These are phyloP conservation scores for Plemyria rubiginata DNA, from an alignment of 2,888 invertebrate species.

Conservation along the genomic window DNA sequence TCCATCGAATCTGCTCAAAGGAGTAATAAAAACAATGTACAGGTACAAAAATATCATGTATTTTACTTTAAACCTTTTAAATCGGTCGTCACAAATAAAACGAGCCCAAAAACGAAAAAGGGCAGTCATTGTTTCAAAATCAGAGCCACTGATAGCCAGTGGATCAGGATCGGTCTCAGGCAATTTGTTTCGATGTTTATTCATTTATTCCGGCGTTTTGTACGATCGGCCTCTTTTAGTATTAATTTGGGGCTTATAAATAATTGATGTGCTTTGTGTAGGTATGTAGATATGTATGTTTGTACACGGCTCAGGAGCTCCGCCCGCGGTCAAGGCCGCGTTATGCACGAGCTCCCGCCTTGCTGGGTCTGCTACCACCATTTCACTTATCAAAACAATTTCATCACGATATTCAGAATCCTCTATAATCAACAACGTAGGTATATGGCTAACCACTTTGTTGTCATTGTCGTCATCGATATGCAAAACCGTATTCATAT, in stretches of 20 bases:
- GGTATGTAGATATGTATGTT: conserved; percentile 50
- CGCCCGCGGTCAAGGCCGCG: conserved; percentile 69
- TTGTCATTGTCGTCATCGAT: neutral
- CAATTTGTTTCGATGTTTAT: conserved; percentile 76
- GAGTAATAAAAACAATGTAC: conserved; percentile 28
- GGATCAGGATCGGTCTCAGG: conserved; percentile 52
- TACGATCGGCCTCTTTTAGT: conserved; percentile 67
- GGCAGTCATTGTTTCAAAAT: conserved; percentile 55
- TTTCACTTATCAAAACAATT: conserved; percentile 12
- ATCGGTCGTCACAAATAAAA: conserved; percentile 48
- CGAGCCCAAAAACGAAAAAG: conserved; percentile 49
- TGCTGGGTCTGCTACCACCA: conserved; percentile 34
- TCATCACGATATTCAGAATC: conserved; percentile 4
- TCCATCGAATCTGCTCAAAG: conserved; percentile 15
- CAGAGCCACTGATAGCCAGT: conserved; percentile 48
- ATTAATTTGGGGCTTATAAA: conserved; percentile 80
- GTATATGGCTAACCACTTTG: conserved; percentile 3
- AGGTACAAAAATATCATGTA: conserved; percentile 29
- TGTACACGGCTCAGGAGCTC: conserved; percentile 54
- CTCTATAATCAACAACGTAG: conserved; percentile 1
- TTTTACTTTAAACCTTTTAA: conserved; percentile 42
- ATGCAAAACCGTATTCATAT: conserved; percentile 16
- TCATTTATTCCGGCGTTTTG: conserved; percentile 75
- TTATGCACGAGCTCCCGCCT: conserved; percentile 53
- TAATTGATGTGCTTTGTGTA: conserved; percentile 69